Conservation (phyloP, 2,888 invertebrate genomes). For the Criorhina ranunculi region DNA sequence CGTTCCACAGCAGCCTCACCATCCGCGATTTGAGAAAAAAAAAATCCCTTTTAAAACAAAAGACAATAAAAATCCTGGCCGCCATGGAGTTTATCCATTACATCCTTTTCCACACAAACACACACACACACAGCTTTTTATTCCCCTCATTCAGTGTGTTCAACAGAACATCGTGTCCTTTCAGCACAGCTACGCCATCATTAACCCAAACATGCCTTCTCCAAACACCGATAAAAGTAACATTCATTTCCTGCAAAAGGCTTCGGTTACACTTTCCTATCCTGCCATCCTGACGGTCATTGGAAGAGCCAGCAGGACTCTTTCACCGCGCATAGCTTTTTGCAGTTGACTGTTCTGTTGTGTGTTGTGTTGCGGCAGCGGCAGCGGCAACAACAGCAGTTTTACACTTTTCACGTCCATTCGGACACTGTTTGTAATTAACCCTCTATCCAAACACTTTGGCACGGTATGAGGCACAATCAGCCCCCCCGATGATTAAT, state of each 20-base stretch:
- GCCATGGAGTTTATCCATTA: slow-evolving; percentile 60
- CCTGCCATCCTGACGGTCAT: slow-evolving; percentile 28
- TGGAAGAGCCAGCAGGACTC: slow-evolving; percentile 28
- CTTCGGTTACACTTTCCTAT: slow-evolving; percentile 39
- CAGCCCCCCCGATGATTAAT: slow-evolving; percentile 73
- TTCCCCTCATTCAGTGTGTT: slow-evolving; percentile 25
- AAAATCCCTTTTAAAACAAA: slow-evolving; percentile 44
- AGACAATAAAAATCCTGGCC: slow-evolving; percentile 51
- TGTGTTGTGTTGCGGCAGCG: slow-evolving; percentile 41
- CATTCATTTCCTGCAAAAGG: slow-evolving; percentile 66
- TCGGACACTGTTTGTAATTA: slow-evolving; percentile 71
- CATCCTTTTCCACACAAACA: slow-evolving; percentile 49
- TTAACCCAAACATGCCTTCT: slow-evolving; percentile 75
- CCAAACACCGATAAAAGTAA: slow-evolving; percentile 73
- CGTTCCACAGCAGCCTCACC: slow-evolving; percentile 44
- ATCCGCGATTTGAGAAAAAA: slow-evolving; percentile 38
- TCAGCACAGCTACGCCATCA: slow-evolving; percentile 64
- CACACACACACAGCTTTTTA: slow-evolving; percentile 15
- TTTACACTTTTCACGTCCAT: slow-evolving; percentile 36
- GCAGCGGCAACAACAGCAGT: slow-evolving; percentile 34
- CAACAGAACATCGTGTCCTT: slow-evolving; percentile 58
- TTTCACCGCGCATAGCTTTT: slow-evolving; percentile 55
- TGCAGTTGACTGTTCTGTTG: slow-evolving; percentile 29
- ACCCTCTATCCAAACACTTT: slow-evolving; percentile 66
- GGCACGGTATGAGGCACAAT: slow-evolving; percentile 42